Evolutionary conservation across 2,113 vertebrate genomes (phyloP), one percentile per base, ranked within the genome.

Genomic region (Caranx ignobilis): DNA sequence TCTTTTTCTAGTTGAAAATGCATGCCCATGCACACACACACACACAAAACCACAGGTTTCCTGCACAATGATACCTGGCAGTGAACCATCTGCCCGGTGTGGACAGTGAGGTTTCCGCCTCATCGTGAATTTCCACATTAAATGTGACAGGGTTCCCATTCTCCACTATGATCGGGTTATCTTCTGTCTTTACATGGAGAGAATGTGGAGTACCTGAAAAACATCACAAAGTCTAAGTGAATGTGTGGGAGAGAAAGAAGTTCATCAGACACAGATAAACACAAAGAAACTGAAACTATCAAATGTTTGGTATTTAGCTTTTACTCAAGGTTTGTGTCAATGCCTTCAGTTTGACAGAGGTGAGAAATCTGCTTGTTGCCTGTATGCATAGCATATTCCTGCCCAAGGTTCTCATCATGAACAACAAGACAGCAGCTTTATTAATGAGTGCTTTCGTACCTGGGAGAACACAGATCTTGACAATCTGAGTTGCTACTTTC

Each of bases 101-200:
- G 94, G 34, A 93, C 83, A 18, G 97, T 96, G 93, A 96, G 64
- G 89, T 98, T 99, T 80, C 95, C 95, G 92, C 94, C 87, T 96
- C 96, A 80, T 99, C 98, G 8, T 96, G 89, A 79, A 99, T 89
- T 85, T 97, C 95, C 41, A 97, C 93, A 69, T 93, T 89, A 85
- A 98, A 97, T 3, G 69, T 90, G 60, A 93, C 94, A 39, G 95
- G 52, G 82, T 93, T 94, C 72, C 97, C 95, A 75, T 99, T 99
- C 91, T 98, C 96, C 60, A 97, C 91, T 70, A 91, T 85, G 12
- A 97, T 77, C 43, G 94, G 74, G 48, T 95, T 90, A 35, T 94
- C 92, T 63, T 95, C 93, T 35, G 96, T 96, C 32, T 88, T 95
- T 45, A 99, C 96, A 69, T 93, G 95, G 70, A 99, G 54, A 0